Percentiles rank a stretch among this genome's conserved stretches.
These are phyloP conservation scores for Baronia brevicornis DNA, from an alignment of 2,888 invertebrate genomes.

Conservation along the genomic window DNA sequence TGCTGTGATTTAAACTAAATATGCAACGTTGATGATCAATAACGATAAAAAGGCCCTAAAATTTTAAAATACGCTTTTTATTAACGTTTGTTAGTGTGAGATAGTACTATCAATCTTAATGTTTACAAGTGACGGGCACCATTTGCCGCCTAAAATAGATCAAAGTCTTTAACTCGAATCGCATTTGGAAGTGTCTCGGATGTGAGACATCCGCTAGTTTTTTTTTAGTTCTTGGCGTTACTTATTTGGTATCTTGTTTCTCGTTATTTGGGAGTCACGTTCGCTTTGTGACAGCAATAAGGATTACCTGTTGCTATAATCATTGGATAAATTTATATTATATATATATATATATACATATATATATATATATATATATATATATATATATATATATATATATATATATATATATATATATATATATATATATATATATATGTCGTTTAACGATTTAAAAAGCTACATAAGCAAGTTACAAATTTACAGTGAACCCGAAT, in stretches of 20 bases:
- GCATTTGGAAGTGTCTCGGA: conserved; percentile 41
- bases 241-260: conserved; percentile 5
- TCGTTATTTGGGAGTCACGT: conserved; percentile 1
- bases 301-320: conserved; percentile 1
- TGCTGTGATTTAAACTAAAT: too few relatives aligned
- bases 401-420: too few relatives aligned
- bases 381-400: too few relatives aligned
- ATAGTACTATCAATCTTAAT: conserved; percentile 42
- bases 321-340: too few relatives aligned
- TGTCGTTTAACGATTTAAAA: too few relatives aligned
- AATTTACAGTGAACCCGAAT: too few relatives aligned
- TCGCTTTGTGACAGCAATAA: neutral
- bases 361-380: neutral
- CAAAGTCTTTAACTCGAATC: conserved; percentile 49
- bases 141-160: conserved; percentile 60
- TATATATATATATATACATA: too few relatives aligned
- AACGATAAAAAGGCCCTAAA: too few relatives aligned
- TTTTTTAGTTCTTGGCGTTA: conserved; percentile 13
- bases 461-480: too few relatives aligned
- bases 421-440: too few relatives aligned
- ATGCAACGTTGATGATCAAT: too few relatives aligned
- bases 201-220: conserved; percentile 44
- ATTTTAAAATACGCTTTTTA: conserved; percentile 1
- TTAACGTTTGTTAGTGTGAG: conserved; percentile 34
- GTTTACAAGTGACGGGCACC: conserved; percentile 41